phyloP scores from a whole-genome alignment of 2,797 vertebrate genomes.

The Ceryle rudis region DNA sequence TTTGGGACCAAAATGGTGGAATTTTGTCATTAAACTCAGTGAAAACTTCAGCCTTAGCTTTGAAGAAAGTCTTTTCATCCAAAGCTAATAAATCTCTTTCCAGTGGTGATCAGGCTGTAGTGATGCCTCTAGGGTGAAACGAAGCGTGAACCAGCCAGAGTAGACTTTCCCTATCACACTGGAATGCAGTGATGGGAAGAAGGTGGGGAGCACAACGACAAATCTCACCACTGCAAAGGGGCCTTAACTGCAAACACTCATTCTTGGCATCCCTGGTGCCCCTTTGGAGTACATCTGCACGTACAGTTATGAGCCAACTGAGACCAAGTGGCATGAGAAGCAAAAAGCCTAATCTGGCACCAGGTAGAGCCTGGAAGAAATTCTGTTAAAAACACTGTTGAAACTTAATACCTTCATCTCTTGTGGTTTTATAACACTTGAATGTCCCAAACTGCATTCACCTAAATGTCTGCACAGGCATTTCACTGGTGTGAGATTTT shows the following conservation, averaged over 20 bases:
- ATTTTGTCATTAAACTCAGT: background rate
- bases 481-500: background rate
- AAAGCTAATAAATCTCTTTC: background rate
- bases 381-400: background rate
- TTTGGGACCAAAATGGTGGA: background rate
- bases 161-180: background rate
- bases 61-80: background rate
- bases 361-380: background rate
- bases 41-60: background rate
- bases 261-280: background rate
- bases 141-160: background rate
- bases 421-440: background rate
- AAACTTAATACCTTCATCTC: background rate
- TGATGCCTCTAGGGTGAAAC: background rate
- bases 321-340: accelerated
- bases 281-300: accelerated
- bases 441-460: background rate
- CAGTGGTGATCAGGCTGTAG: background rate
- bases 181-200: background rate
- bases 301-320: background rate
- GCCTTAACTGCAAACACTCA: background rate
- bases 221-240: accelerated
- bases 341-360: background rate
- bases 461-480: background rate
- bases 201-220: accelerated